Conservation (phyloP, 2,888 invertebrate genomes). For the Nemurella pictetii region DNA sequence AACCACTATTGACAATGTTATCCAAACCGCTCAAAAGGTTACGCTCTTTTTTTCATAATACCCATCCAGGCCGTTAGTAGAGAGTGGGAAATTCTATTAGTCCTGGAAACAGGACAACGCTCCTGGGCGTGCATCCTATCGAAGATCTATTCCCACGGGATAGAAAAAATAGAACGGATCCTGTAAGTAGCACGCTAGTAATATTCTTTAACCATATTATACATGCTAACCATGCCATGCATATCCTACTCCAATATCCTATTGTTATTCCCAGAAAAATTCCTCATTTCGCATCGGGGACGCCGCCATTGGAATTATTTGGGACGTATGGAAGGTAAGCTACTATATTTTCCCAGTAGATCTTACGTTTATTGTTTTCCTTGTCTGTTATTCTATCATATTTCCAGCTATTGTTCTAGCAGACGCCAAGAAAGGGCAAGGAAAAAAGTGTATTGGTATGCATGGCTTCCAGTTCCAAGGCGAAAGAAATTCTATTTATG, state of each 20-base stretch:
- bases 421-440: not conserved
- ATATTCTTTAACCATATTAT: not conserved
- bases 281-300: not conserved
- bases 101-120: not conserved
- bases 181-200: not conserved
- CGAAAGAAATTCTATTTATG: not conserved
- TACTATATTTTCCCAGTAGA: not conserved
- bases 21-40: not conserved
- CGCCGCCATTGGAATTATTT: not conserved
- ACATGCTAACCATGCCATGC: not conserved
- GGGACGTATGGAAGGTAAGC: not conserved
- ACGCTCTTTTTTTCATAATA: constrained; percentile 1
- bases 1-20: constrained; percentile 19
- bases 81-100: constrained; percentile 7
- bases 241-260: not conserved
- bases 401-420: not conserved
- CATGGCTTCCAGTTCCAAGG: not conserved
- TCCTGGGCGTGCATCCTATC: not conserved
- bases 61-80: not conserved
- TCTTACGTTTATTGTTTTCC: not conserved
- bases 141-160: constrained; percentile 8
- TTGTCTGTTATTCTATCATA: not conserved
- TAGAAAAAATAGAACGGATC: not conserved
- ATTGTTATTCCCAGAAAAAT: not conserved
- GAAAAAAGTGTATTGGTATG: not conserved